Evolutionary conservation across 2,797 vertebrate species (phyloP).

Genomic region (Sebastes diaconus): DNA sequence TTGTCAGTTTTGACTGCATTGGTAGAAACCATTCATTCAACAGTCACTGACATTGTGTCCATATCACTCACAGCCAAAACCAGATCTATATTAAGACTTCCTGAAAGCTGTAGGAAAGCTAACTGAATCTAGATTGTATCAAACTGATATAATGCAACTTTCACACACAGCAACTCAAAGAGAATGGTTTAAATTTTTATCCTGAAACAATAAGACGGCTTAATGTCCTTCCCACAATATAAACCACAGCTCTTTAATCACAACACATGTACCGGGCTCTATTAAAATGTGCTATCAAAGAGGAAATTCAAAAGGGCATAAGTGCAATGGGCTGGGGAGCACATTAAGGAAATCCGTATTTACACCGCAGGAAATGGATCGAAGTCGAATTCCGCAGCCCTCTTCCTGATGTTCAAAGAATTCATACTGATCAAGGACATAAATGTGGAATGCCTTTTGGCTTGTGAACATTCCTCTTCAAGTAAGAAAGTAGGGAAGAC

Average conservation of each 20-base stretch:
- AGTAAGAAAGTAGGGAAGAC: slow-evolving; percentile 9
- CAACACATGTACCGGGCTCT: neutral
- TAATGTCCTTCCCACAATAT: neutral
- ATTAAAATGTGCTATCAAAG: slow-evolving; percentile 38
- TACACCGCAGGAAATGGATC: slow-evolving; percentile 67
- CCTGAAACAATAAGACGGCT: slow-evolving; percentile 4
- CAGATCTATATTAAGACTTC: slow-evolving; percentile 69
- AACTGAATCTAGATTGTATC: slow-evolving; percentile 48
- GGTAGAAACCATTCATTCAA: slow-evolving; percentile 37
- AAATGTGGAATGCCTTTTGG: slow-evolving; percentile 18
- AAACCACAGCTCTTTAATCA: neutral
- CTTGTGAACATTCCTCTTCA: slow-evolving; percentile 23
- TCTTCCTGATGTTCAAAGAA: slow-evolving; percentile 71
- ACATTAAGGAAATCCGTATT: slow-evolving; percentile 78
- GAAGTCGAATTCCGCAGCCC: slow-evolving; percentile 44
- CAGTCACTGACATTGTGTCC: slow-evolving; percentile 31
- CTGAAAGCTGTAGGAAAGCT: slow-evolving; percentile 36
- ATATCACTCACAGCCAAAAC: slow-evolving; percentile 19
- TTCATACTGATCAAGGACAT: slow-evolving; percentile 58
- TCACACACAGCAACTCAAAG: neutral
- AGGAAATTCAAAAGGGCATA: slow-evolving; percentile 43
- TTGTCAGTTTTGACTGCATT: neutral
- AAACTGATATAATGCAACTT: slow-evolving; percentile 10
- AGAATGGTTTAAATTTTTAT: neutral
- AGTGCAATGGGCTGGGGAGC: slow-evolving; percentile 56